Evolutionary conservation across 2,797 vertebrate species (phyloP).

Genomic region (Spea hammondii): DNA sequence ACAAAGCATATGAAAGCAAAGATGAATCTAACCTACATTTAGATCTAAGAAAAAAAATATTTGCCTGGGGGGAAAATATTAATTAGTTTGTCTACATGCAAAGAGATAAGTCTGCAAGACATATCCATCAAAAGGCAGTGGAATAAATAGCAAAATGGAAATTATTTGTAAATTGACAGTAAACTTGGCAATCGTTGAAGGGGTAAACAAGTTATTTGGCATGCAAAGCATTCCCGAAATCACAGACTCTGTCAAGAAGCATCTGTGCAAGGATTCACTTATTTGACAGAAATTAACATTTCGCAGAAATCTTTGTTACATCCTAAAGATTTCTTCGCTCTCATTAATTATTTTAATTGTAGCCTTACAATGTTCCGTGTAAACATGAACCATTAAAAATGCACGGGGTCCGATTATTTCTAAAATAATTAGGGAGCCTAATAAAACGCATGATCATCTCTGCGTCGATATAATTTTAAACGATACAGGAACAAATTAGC

Average conservation of each 20-base stretch:
- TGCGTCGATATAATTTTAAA: too few species aligned
- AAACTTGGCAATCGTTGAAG: conserved; percentile 83
- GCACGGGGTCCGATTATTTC: conserved; percentile 60
- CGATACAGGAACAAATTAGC: too few species aligned
- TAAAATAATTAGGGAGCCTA: conserved; percentile 4
- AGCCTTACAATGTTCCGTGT: conserved; percentile 68
- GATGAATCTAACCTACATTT: conserved; percentile 88
- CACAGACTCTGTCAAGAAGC: conserved; percentile 78
- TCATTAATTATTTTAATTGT: conserved; percentile 89
- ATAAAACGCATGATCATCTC: too few species aligned
- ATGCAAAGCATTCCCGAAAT: conserved; percentile 73
- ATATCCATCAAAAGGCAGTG: conserved; percentile 87
- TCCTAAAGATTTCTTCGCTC: conserved; percentile 77
- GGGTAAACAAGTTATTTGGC: conserved; percentile 78
- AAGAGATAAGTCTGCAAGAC: conserved; percentile 88
- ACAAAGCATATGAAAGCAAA: conserved; percentile 87
- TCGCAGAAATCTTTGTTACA: conserved; percentile 81
- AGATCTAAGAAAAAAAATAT: conserved; percentile 97
- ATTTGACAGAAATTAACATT: conserved; percentile 88
- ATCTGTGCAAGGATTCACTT: conserved; percentile 85
- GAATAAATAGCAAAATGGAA: conserved; percentile 89
- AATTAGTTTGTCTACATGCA: conserved; percentile 94
- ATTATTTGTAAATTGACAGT: conserved; percentile 90
- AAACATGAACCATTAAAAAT: conserved; percentile 71
- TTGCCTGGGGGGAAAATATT: conserved; percentile 93